Conservation (phyloP, 2,113 vertebrate genomes). For the Colinus virginianus region DNA sequence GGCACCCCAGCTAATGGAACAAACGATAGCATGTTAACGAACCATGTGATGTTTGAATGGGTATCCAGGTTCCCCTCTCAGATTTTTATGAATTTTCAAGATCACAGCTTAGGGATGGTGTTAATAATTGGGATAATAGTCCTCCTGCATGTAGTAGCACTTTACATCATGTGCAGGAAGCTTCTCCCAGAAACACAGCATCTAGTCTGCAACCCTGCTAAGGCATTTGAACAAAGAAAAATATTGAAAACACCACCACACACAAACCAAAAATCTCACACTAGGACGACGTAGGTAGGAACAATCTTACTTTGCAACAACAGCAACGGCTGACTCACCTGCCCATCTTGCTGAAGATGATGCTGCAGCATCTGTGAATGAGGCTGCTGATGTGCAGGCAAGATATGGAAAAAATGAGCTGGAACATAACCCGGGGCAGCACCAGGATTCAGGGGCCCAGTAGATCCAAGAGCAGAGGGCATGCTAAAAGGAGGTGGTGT, state of each 20-base stretch:
- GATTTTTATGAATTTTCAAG: no score
- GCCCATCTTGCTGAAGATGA: conserved; percentile 82
- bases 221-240: background rate
- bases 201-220: background rate
- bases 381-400: conserved; percentile 95
- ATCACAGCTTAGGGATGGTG: no score
- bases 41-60: no score
- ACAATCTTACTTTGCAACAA: no score
- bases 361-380: conserved; percentile 96
- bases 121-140: no score
- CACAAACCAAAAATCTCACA: background rate
- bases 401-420: conserved; percentile 91
- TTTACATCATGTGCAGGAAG: no score
- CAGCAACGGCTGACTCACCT: conserved; percentile 64
- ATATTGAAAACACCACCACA: no score
- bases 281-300: background rate
- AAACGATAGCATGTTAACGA: no score
- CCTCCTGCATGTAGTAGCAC: no score
- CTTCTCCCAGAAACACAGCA: no score
- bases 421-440: conserved; percentile 90
- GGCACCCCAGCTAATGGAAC: no score
- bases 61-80: no score
- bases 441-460: conserved; percentile 90
- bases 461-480: conserved; percentile 91
- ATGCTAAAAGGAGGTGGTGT: conserved; percentile 93